Conservation (phyloP, 2,113 vertebrate genomes). For the Mesocricetus auratus region DNA sequence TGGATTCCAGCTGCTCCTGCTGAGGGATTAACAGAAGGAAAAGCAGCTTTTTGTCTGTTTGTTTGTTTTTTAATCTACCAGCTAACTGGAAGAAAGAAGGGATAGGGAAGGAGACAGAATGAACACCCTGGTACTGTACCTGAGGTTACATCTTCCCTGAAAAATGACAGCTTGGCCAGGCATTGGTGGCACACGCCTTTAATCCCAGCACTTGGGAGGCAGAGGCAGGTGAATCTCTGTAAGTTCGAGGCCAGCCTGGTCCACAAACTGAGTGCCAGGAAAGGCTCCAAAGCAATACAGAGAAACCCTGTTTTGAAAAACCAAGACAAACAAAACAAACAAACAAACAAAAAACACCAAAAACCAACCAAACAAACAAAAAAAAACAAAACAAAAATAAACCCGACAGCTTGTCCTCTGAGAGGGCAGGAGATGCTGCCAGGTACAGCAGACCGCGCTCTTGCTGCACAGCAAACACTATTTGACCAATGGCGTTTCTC, state of each 20-base stretch:
- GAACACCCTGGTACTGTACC: not conserved
- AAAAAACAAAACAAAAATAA: too few species aligned
- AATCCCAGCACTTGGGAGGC: too few species aligned
- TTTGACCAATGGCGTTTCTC: not conserved
- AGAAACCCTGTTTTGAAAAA: too few species aligned
- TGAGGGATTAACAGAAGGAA: not conserved
- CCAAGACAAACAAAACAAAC: too few species aligned
- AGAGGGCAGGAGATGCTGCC: not conserved
- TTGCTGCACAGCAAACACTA: not conserved
- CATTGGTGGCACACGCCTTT: too few species aligned
- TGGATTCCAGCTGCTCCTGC: not conserved
- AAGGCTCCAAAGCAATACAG: too few species aligned
- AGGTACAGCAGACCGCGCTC: fast-evolving
- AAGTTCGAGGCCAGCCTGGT: too few species aligned
- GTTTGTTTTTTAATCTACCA: not conserved
- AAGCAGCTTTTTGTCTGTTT: not conserved
- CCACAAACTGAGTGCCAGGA: too few species aligned
- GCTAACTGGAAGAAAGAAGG: not conserved
- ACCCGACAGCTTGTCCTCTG: not conserved
- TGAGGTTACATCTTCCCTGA: not conserved
- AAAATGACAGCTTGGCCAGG: not conserved
- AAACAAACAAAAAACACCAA: too few species aligned
- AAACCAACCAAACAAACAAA: too few species aligned
- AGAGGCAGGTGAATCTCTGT: too few species aligned
- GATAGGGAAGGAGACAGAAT: not conserved